A percentile compares a stretch with the other conserved stretches of the same genome.
These are phyloP conservation scores for Nowickia ferox DNA, from an alignment of 2,888 invertebrate species.

Conservation along the genomic window DNA sequence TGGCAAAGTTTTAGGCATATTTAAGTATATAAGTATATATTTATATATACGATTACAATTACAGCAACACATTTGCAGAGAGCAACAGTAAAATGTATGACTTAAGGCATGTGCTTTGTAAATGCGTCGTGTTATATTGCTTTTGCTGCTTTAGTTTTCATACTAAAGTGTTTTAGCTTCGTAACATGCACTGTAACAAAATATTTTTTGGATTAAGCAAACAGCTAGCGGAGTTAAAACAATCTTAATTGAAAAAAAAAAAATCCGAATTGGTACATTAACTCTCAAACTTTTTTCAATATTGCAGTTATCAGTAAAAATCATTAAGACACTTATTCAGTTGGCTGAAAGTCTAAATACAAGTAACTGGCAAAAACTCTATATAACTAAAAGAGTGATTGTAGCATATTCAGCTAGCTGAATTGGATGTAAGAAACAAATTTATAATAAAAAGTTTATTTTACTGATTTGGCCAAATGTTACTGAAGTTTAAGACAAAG, in stretches of 20 bases:
- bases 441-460: not conserved
- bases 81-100: constrained; percentile 10
- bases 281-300: too few species aligned
- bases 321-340: too few species aligned
- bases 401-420: constrained; percentile 10
- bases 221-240: not conserved
- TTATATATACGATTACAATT: not conserved
- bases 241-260: not conserved
- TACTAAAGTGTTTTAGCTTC: constrained; percentile 32
- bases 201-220: not conserved
- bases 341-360: too few species aligned
- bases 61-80: not conserved
- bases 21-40: too few species aligned
- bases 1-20: constrained; percentile 7
- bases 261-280: too few species aligned
- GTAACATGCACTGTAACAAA: constrained; percentile 23
- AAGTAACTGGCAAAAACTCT: too few species aligned
- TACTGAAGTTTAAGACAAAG: too few species aligned
- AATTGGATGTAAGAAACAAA: not conserved
- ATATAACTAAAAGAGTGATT: not conserved
- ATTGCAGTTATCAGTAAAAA: too few species aligned
- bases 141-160: constrained; percentile 1
- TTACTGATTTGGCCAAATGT: too few species aligned
- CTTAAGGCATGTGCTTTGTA: constrained; percentile 43
- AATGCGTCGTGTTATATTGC: constrained; percentile 38